Percentiles rank a stretch among this genome's conserved stretches.
Evolutionary conservation across 2,797 vertebrate genomes (phyloP).

Genomic region (Enoplosus armatus): DNA sequence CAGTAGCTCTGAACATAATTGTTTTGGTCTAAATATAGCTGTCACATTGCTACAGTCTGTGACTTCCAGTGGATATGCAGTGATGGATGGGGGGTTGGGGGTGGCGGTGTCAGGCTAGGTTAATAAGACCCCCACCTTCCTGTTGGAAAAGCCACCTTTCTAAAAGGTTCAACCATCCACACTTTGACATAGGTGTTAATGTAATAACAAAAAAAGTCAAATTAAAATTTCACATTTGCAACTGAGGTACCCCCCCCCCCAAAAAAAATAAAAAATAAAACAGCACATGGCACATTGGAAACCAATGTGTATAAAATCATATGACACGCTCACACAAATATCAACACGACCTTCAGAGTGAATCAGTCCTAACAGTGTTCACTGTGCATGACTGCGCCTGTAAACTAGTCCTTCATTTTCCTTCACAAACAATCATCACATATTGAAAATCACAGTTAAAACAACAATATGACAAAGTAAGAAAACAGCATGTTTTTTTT

Average conservation of each 20-base stretch:
- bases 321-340: conserved; percentile 59
- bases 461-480: conserved; percentile 76
- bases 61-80: conserved; percentile 78
- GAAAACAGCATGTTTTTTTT: conserved; percentile 68
- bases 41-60: conserved; percentile 78
- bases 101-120: conserved; percentile 42
- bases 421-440: conserved; percentile 69
- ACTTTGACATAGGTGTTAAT: conserved; percentile 75
- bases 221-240: conserved; percentile 82
- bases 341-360: conserved; percentile 56
- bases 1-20: conserved; percentile 67
- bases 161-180: conserved; percentile 59
- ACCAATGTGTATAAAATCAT: conserved; percentile 73
- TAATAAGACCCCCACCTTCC: conserved; percentile 37
- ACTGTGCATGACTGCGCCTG: conserved; percentile 46
- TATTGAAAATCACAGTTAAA: conserved; percentile 78
- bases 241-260: conserved; percentile 56
- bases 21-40: conserved; percentile 74
- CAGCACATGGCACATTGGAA: conserved; percentile 72
- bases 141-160: conserved; percentile 53
- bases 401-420: conserved; percentile 78
- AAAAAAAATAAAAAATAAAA: conserved; percentile 28
- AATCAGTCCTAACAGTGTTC: conserved; percentile 41
- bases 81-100: conserved; percentile 41
- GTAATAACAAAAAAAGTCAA: conserved; percentile 64